phyloP scores from a whole-genome alignment of 92 coral and sea anemone genomes.

The Porites cylindrica region DNA sequence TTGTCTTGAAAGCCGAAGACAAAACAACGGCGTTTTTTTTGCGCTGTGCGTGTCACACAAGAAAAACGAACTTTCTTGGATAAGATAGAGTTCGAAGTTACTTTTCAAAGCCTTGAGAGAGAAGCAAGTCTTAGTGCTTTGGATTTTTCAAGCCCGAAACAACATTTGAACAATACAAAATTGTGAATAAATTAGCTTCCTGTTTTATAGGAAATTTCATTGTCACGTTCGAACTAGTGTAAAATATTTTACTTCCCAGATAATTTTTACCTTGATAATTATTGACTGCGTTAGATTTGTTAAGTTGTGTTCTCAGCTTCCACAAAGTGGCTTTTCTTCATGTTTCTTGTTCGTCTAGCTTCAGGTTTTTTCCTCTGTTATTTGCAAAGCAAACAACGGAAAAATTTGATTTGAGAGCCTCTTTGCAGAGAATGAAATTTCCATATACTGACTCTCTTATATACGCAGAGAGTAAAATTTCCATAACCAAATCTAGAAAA shows the following conservation, averaged over 20 bases:
- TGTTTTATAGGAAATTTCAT: background rate
- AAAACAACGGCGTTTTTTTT: background rate
- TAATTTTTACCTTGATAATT: background rate
- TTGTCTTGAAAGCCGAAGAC: background rate
- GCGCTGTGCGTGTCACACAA: background rate
- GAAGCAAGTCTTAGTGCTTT: background rate
- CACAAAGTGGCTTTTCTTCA: background rate
- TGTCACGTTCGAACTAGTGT: background rate
- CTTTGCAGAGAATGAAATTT: background rate
- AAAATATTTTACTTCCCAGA: background rate
- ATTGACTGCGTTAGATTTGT: too few species aligned
- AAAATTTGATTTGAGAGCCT: background rate
- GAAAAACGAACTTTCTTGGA: background rate
- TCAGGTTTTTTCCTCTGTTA: background rate
- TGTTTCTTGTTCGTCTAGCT: background rate
- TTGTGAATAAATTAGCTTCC: slow-evolving; percentile 39
- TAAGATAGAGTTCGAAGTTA: background rate
- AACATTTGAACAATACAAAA: background rate
- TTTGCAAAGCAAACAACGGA: background rate
- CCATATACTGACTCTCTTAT: background rate
- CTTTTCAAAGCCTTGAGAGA: background rate
- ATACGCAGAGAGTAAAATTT: background rate
- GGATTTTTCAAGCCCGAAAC: background rate
- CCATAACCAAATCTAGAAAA: too few species aligned
- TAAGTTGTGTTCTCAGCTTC: background rate